Evolutionary conservation across 2,113 vertebrate species (phyloP), one percentile per base, ranked within the genome.

Genomic region (Orcinus orca): DNA sequence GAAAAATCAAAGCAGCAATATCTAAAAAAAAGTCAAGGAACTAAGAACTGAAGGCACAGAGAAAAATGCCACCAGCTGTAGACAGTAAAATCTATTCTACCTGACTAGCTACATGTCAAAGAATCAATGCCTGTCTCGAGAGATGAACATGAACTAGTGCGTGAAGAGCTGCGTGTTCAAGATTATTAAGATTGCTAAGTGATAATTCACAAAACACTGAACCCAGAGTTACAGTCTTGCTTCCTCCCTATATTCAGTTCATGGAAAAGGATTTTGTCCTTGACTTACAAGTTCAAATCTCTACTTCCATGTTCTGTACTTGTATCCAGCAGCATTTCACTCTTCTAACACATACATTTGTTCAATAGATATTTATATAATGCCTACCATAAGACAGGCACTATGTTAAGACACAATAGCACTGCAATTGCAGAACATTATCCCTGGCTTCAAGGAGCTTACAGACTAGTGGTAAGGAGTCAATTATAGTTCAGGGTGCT

Each of bases 1-100:
- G 55, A 94, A 88, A 96, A 95, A 89, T 65, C 82, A 89, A 90
- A 97, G 65, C 80, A 76, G 55, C 33, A 44, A 41, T 58, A 90
- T 74, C 68, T 95, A 50, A 88, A 85, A 70, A 80, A 76, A 44
- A 41, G 44, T 88, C 60, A 86, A 71, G 58, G 44, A 90, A 50
- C 67, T 65, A 84, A 88, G 94, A 84, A 74, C 20, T 88, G 70
- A 95, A 95, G 94, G 26, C 55, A 94, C 55, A 88, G 36, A 92
- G 47, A 96, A 93, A 97, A 97, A 93, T 96, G 85, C 74, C 79
- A 92, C 87, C 86, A 96, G 58, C 76, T 90, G 71, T 84, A 92
- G 88, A 97, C 76, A 98, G 67, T 96, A 94, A 96, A 90, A 93
- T 96, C 81, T 94, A 93, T 97, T 96, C 96, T 97, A 88, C 41